These are phyloP conservation scores for Heliconius himera DNA, from an alignment of 1,140 invertebrate species.

Conservation along the genomic window DNA sequence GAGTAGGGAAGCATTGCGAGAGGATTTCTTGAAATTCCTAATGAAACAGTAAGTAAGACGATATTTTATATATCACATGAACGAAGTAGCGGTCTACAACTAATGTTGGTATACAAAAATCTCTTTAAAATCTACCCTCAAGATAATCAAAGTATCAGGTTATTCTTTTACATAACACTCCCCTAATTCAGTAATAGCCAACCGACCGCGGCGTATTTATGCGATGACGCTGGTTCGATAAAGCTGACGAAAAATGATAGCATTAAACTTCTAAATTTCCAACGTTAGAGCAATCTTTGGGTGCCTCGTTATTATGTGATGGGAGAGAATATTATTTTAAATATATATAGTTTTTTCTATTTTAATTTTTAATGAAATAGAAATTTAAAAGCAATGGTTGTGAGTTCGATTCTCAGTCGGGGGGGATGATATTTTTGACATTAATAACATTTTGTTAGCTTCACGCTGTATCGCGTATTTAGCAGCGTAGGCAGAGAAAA, in stretches of 20 bases:
- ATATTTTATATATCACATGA: too few relatives aligned
- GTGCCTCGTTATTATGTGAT: not conserved
- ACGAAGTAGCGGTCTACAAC: too few relatives aligned
- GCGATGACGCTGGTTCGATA: slow-evolving; percentile 59
- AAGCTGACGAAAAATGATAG: slow-evolving; percentile 63
- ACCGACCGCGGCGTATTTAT: slow-evolving; percentile 42
- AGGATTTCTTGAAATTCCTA: too few relatives aligned
- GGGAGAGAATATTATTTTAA: not conserved
- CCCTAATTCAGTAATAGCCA: slow-evolving; percentile 10
- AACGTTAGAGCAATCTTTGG: slow-evolving; percentile 36
- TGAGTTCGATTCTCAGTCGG: not conserved
- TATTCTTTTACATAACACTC: not conserved
- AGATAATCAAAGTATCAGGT: not conserved
- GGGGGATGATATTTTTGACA: not conserved
- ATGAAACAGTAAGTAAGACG: too few relatives aligned
- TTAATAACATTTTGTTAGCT: too few relatives aligned
- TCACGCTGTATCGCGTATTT: too few relatives aligned
- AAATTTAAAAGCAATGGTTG: not conserved
- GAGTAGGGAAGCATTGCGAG: too few relatives aligned
- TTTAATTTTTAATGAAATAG: not conserved
- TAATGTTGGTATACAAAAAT: not conserved
- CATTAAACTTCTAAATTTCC: slow-evolving; percentile 58
- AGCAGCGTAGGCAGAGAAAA: too few relatives aligned
- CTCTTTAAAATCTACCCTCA: not conserved
- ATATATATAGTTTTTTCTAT: not conserved